phyloP scores from a whole-genome alignment of 2,888 invertebrate genomes.

The Pseudoips prasinana region DNA sequence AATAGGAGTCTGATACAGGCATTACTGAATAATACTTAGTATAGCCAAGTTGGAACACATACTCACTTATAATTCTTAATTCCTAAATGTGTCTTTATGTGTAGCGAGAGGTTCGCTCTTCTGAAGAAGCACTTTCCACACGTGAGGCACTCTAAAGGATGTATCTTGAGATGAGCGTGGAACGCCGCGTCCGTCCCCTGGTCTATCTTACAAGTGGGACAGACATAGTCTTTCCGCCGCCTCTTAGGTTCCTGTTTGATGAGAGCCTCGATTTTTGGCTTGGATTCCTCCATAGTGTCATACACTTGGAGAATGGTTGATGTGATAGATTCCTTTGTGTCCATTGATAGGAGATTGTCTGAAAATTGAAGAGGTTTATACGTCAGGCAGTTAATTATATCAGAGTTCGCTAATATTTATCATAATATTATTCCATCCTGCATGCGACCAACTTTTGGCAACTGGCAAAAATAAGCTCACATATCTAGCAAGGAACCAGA shows the following conservation, averaged over 20 bases:
- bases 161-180: conserved; percentile 88
- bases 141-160: conserved; percentile 91
- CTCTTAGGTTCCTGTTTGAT: conserved; percentile 71
- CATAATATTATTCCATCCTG: too few species aligned
- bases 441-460: too few species aligned
- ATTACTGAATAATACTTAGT: too few species aligned
- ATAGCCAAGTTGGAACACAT: conserved; percentile 5
- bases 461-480: too few species aligned
- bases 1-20: too few species aligned
- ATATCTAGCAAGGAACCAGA: too few species aligned
- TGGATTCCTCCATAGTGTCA: conserved; percentile 56
- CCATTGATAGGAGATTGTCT: conserved; percentile 52
- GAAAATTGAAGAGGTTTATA: conserved; percentile 15
- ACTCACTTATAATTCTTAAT: conserved; percentile 86
- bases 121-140: conserved; percentile 91
- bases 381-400: background rate
- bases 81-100: conserved; percentile 90
- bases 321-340: conserved; percentile 59
- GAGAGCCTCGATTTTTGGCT: conserved; percentile 71
- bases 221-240: conserved; percentile 56
- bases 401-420: too few species aligned
- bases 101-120: conserved; percentile 88
- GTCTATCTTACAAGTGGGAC: conserved; percentile 79
- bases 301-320: conserved; percentile 56
- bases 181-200: conserved; percentile 86